Evolutionary conservation across 2,888 invertebrate genomes (phyloP).

Genomic region (Callyntrura sp.): DNA sequence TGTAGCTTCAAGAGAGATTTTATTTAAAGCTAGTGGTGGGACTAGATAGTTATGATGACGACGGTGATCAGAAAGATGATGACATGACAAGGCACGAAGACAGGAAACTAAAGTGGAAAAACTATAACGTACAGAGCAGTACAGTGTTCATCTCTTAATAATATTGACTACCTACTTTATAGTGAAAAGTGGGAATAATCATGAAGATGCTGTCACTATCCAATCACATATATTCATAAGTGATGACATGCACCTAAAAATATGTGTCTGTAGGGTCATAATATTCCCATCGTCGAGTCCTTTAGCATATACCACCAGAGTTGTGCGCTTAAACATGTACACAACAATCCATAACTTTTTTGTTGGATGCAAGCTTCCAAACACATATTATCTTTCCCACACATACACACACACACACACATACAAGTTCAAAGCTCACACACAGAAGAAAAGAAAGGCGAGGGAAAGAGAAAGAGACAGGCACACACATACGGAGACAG

Average conservation of each 20-base stretch:
- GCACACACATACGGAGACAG: neutral
- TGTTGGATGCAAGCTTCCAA: conserved; percentile 30
- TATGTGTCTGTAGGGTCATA: conserved; percentile 20
- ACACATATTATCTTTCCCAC: conserved; percentile 33
- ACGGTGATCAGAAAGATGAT: conserved; percentile 66
- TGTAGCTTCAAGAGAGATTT: conserved; percentile 49
- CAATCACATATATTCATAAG: conserved; percentile 46
- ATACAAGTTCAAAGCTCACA: conserved; percentile 14
- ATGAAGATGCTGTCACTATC: conserved; percentile 53
- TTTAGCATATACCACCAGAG: neutral
- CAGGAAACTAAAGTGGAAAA: conserved; percentile 45
- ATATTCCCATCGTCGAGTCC: conserved; percentile 10
- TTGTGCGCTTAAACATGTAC: conserved; percentile 8
- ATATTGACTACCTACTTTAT: conserved; percentile 47
- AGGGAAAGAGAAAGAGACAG: conserved; percentile 4
- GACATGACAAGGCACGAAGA: conserved; percentile 74
- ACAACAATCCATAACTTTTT: conserved; percentile 26
- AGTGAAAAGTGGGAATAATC: conserved; percentile 29
- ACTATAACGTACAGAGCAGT: conserved; percentile 5
- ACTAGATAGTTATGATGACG: conserved; percentile 22
- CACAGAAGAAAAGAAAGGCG: neutral
- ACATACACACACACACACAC: conserved; percentile 17
- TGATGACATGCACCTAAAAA: neutral
- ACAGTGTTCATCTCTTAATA: conserved; percentile 25
- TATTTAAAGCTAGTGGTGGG: conserved; percentile 41